Base-by-base conservation (phyloP, 2,888 invertebrate genomes). In the Scaptomyza caliginosa region DNA sequence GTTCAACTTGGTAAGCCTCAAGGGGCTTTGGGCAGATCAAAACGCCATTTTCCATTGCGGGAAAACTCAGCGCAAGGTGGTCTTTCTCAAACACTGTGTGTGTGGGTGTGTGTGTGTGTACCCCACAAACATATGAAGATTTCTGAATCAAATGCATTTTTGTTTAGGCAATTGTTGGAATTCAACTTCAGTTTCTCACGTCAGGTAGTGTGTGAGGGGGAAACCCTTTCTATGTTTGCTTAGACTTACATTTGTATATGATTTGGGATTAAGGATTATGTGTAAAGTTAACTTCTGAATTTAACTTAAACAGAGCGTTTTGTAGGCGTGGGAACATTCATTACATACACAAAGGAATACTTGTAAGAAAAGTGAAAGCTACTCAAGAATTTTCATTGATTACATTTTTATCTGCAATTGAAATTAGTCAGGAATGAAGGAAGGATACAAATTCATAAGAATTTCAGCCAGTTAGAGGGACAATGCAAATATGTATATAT, bases 1-100 rank as follows among this genome's bases (percentile, higher is more conserved):
- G 84, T 86, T 88, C 81, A 86, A 80, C 63, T 59, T 42, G 54
- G 36, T 88, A 83, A 83, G 82, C 87, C 81, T 28, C 51, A 16
- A 26, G 43, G 43, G 67, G 79, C 82, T 65, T 74, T 74, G 62
- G 48, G 48, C 64, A 76, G 82, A 88, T 83, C 83, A 86, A 74
- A 84, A 72, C 64, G 85, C 69, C 71, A 79, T 71, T 76, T 67
- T 78, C 59, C 52, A 36, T 46, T 56, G 34, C 46, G 38, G 11
- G 23, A 38, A 52, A 38, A 52, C 45, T 3, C 67, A 46, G 16
- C 42, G 54, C 60, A 68, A 75, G 71, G 82, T 70, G 82, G 43
- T 26, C 57, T 38, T 23, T 56, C 4, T 30, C 43, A 45, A 65
- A 55, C 83, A 67, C 75, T n/a, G 65, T 67, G 67, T 78, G 79